Evolutionary conservation across 2,888 invertebrate genomes (phyloP).

Genomic region (Acronicta alni): DNA sequence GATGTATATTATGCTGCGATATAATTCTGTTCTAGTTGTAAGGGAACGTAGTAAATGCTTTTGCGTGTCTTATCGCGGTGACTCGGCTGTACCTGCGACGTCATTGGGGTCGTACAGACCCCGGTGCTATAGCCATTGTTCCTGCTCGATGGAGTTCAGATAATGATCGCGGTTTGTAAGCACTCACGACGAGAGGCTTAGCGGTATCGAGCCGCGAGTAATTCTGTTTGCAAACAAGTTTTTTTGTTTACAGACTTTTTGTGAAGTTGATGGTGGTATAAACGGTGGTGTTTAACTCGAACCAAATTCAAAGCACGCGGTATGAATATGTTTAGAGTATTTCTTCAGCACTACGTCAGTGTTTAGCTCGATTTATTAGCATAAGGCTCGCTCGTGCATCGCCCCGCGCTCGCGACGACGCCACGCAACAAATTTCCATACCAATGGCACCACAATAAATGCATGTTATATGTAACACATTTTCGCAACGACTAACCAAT

Average conservation of each 20-base stretch:
- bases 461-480: constrained; percentile 62
- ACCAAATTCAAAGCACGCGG: constrained; percentile 26
- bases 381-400: constrained; percentile 25
- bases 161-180: constrained; percentile 67
- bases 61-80: constrained; percentile 77
- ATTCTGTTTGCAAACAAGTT: constrained; percentile 63
- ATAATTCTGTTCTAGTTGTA: constrained; percentile 19
- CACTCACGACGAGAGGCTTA: constrained; percentile 57
- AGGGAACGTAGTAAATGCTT: constrained; percentile 55
- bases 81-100: constrained; percentile 66
- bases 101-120: constrained; percentile 74
- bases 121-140: constrained; percentile 75
- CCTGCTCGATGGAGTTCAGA: constrained; percentile 74
- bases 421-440: constrained; percentile 70
- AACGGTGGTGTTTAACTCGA: constrained; percentile 23
- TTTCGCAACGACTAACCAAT: constrained; percentile 68
- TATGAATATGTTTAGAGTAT: constrained; percentile 21
- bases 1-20: constrained; percentile 37
- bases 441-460: constrained; percentile 68
- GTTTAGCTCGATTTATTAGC: constrained; percentile 15
- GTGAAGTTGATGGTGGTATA: constrained; percentile 10
- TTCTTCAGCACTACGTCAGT: constrained; percentile 14
- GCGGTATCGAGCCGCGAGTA: constrained; percentile 50
- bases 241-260: constrained; percentile 43
- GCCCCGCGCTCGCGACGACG: constrained; percentile 51